Evolutionary conservation across 2,113 vertebrate genomes (phyloP), one percentile per base, ranked within the genome.

Genomic region (Atractosteus spatula): DNA sequence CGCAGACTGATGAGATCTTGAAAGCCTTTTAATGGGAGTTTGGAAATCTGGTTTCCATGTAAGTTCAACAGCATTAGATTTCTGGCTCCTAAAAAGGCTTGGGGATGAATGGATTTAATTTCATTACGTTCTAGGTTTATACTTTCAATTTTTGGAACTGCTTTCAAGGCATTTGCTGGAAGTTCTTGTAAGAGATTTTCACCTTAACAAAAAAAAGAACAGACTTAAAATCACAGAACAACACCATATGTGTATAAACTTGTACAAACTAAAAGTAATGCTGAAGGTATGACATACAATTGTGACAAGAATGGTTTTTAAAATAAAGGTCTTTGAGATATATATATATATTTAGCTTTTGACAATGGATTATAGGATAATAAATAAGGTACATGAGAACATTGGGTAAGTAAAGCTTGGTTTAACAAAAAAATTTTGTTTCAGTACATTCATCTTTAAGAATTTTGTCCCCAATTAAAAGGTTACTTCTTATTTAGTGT

Each of bases 1-100:
- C 89, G 87, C 8, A 93, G 89, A 77, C 88, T 91, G 44, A 87
- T 77, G 16, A 92, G 88, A 62, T 91, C 88, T 85, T 89, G 77
- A 17, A 93, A 90, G 41, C 73, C 90, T 14, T 80, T 85, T 0
- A 66, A 67, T 3, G 86, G 86, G 54, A 92, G 82, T 29, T 16
- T 83, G 72, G 69, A 81, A 56, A 93, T 82, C 67, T 83, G 83
- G 79, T 93, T 93, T 43, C 88, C 84, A 42, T 89, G 80, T 43
- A 93, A 84, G 73, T 89, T 92, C 45, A 93, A 82, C 43, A 93
- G 82, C 83, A 82, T 90, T 62, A 93, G 71, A 14, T 82, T 82
- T 41, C 81, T 86, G 14, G 87, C 89, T 7, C 87, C 86, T 42
- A 84, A 75, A 73, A 93, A 86, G 42, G 90, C 83, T 67, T 81